These are phyloP conservation scores for Sciaenops ocellatus DNA, from an alignment of 2,797 vertebrate genomes.

Conservation along the genomic window DNA sequence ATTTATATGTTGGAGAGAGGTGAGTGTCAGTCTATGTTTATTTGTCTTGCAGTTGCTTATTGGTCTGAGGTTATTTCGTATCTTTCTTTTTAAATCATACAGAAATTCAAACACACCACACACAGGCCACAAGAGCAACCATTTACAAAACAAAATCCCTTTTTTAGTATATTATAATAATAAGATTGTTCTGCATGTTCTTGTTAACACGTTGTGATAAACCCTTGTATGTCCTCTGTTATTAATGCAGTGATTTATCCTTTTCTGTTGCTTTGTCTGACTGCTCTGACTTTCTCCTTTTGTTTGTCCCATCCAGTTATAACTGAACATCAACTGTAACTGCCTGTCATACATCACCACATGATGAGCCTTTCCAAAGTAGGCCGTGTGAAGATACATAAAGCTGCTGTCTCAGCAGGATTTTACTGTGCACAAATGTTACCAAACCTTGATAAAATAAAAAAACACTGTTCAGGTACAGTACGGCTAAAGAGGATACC, in stretches of 20 bases:
- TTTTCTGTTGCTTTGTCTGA: neutral
- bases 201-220: no score
- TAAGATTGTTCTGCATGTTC: no score
- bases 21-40: neutral
- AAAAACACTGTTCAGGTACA: neutral
- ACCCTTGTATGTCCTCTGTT: no score
- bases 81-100: neutral
- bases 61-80: neutral
- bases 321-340: neutral
- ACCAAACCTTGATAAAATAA: no score
- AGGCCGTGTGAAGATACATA: neutral
- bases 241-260: neutral
- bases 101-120: neutral
- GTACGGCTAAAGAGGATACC: neutral
- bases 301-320: neutral
- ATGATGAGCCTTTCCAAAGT: slow-evolving; percentile 3
- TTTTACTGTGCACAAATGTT: no score
- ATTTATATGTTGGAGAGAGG: neutral
- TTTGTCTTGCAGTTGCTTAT: neutral
- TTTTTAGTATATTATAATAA: no score
- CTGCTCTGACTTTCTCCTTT: neutral
- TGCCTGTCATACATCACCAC: neutral
- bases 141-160: no score
- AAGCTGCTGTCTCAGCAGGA: neutral
- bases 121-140: neutral